Conservation (phyloP, 1,140 invertebrate species). For the Pemphigus obesinymphae region DNA sequence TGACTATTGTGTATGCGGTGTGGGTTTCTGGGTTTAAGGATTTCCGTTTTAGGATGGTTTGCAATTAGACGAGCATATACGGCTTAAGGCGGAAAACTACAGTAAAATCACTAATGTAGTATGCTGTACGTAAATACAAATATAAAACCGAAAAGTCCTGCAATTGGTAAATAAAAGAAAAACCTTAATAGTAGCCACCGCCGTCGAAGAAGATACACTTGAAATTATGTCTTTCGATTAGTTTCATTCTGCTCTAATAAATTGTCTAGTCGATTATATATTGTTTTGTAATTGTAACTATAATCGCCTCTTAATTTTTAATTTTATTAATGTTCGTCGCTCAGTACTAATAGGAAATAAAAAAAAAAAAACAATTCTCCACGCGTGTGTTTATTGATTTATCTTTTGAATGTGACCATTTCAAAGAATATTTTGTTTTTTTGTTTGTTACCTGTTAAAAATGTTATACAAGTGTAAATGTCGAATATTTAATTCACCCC, state of each 20-base stretch:
- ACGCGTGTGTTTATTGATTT: too few species aligned
- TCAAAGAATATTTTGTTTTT: too few species aligned
- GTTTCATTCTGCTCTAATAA: background rate
- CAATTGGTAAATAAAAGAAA: background rate
- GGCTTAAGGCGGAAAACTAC: background rate
- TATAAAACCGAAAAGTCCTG: background rate
- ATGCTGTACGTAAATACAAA: background rate
- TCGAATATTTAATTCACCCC: background rate
- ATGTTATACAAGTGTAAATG: too few species aligned
- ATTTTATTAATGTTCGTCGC: too few species aligned
- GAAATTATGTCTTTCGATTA: background rate
- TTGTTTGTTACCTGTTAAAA: too few species aligned
- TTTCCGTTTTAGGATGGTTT: background rate
- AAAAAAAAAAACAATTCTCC: too few species aligned
- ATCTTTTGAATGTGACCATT: too few species aligned
- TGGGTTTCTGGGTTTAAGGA: background rate
- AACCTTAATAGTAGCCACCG: background rate
- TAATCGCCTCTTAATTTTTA: too few species aligned
- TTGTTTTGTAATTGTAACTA: background rate
- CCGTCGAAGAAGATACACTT: background rate
- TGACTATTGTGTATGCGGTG: background rate
- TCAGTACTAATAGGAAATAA: too few species aligned
- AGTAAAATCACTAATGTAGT: background rate
- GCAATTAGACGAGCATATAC: background rate
- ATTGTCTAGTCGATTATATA: background rate